These are phyloP conservation scores for Musca vetustissima DNA, from an alignment of 1,140 invertebrate genomes.

Conservation along the genomic window DNA sequence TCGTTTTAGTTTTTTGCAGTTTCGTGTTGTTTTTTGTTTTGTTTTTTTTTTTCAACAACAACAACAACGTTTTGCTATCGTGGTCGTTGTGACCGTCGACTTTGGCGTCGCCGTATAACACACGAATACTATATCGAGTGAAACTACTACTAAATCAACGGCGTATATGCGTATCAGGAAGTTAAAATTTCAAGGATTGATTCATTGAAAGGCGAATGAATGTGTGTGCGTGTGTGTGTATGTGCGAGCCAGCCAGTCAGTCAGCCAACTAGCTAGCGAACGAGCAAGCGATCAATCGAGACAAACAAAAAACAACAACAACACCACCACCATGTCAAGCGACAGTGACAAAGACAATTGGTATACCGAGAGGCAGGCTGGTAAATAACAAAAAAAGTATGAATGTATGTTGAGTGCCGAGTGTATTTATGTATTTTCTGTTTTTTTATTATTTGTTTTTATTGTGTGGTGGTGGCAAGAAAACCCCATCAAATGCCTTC, in stretches of 20 bases:
- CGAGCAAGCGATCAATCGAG: conserved; percentile 7
- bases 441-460: no score
- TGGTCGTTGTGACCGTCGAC: not conserved
- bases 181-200: conserved; percentile 56
- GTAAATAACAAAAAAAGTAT: no score
- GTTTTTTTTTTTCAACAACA: not conserved
- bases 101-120: not conserved
- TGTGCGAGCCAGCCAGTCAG: no score
- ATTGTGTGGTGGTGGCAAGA: conserved; percentile 21
- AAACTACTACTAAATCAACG: conserved; percentile 21
- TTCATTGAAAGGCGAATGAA: conserved; percentile 52
- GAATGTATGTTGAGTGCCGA: no score
- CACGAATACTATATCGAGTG: not conserved
- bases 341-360: conserved; percentile 42
- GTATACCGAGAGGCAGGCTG: not conserved
- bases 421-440: no score
- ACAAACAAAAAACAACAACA: conserved; percentile 26
- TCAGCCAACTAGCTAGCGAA: no score
- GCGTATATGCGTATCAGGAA: conserved; percentile 55
- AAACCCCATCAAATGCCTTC: conserved; percentile 27
- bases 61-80: no score
- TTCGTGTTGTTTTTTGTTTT: not conserved
- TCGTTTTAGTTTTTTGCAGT: no score
- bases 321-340: not conserved
- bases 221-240: not conserved